A percentile compares a stretch with the other conserved stretches of the same genome.
phyloP scores from a whole-genome alignment of 2,797 vertebrate species.

The Cephalopachus bancanus region DNA sequence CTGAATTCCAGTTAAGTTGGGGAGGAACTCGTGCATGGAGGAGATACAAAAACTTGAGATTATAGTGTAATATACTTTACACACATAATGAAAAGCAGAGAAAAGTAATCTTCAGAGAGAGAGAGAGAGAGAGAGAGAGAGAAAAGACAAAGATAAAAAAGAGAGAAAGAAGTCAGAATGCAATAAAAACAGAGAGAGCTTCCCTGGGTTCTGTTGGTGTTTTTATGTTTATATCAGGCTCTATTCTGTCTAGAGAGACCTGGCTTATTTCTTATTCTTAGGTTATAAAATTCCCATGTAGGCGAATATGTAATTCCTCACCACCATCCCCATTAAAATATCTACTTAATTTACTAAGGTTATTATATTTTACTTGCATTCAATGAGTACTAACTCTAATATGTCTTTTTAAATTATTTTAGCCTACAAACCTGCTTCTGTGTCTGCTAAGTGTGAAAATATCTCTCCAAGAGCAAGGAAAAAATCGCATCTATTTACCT shows the following conservation, averaged over 20 bases:
- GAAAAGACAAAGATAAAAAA: not conserved
- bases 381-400: not conserved
- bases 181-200: not conserved
- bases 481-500: not conserved
- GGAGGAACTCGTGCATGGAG: not conserved
- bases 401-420: not conserved
- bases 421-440: not conserved
- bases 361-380: conserved; percentile 13
- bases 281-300: not conserved
- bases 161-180: not conserved
- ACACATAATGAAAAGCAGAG: not conserved
- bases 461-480: not conserved
- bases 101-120: not conserved
- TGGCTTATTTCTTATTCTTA: not conserved
- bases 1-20: not conserved
- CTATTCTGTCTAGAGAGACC: not conserved
- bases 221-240: not conserved
- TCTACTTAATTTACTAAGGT: not conserved
- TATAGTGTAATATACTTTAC: not conserved
- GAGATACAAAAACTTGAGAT: not conserved
- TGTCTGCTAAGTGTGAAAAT: not conserved
- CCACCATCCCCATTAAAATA: not conserved
- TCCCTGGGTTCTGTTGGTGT: not conserved
- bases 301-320: not conserved
- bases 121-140: not conserved